Conservation (phyloP, 2,113 vertebrate species). For the Chunga burmeisteri region DNA sequence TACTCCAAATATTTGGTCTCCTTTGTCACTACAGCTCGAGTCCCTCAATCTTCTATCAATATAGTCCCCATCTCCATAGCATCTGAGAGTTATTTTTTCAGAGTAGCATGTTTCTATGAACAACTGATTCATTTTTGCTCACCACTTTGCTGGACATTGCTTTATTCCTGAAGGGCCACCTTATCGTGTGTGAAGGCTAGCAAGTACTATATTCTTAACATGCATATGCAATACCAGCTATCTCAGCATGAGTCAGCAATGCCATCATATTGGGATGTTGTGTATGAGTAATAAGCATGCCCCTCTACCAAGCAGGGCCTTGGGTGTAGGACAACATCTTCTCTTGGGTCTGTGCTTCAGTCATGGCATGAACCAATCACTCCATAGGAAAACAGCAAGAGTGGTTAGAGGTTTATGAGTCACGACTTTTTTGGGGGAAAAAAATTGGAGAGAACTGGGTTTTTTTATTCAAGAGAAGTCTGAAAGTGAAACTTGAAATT, state of each 20-base stretch:
- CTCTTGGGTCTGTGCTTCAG: neutral
- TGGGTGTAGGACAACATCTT: neutral
- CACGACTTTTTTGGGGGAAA: neutral
- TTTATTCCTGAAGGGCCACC: neutral
- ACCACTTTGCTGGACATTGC: neutral
- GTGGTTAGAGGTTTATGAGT: neutral
- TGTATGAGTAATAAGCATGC: neutral
- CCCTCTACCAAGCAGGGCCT: neutral
- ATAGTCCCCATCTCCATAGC: accelerated
- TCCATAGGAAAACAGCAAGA: neutral
- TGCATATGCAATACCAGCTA: neutral
- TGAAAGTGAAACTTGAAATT: constrained; percentile 15
- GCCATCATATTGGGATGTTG: neutral
- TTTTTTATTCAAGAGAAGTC: neutral
- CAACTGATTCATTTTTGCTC: neutral
- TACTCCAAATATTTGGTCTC: constrained; percentile 32
- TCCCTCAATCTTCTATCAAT: neutral
- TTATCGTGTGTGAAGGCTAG: accelerated
- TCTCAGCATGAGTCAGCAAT: neutral
- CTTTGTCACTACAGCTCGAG: neutral
- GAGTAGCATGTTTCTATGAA: neutral
- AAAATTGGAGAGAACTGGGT: neutral
- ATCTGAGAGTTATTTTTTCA: neutral
- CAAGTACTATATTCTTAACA: accelerated
- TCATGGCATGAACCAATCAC: neutral